Percentiles rank a stretch among this genome's conserved stretches.
Conservation (phyloP, 2,797 vertebrate genomes). For the Xenentodon cancila region DNA sequence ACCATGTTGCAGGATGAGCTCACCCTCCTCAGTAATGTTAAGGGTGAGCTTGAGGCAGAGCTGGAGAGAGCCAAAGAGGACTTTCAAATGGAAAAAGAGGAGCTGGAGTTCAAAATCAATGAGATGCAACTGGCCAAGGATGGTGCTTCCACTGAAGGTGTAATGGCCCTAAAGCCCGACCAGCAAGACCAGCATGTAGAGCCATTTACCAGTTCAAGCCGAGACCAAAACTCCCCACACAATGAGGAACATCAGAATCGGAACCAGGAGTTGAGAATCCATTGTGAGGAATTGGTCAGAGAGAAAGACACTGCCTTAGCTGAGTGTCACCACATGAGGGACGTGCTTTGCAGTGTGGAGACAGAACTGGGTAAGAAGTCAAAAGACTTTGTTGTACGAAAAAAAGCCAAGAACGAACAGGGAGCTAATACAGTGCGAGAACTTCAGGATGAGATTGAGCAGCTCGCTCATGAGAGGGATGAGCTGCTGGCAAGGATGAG, state of each 20-base stretch:
- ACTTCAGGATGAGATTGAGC: slow-evolving; percentile 82
- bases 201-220: neutral
- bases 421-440: slow-evolving; percentile 83
- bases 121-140: slow-evolving; percentile 91
- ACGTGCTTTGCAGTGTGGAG: slow-evolving; percentile 86
- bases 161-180: slow-evolving; percentile 50
- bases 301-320: slow-evolving; percentile 86
- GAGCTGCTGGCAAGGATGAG: slow-evolving; percentile 30
- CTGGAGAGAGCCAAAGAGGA: slow-evolving; percentile 88
- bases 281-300: slow-evolving; percentile 78
- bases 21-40: slow-evolving; percentile 90
- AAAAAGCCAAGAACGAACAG: slow-evolving; percentile 89
- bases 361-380: slow-evolving; percentile 88
- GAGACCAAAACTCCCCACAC: slow-evolving; percentile 25
- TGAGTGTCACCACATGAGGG: slow-evolving; percentile 85
- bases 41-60: slow-evolving; percentile 90
- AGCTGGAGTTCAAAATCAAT: slow-evolving; percentile 96
- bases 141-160: slow-evolving; percentile 59
- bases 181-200: slow-evolving; percentile 66
- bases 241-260: slow-evolving; percentile 48
- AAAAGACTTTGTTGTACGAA: slow-evolving; percentile 86
- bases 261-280: slow-evolving; percentile 81
- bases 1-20: slow-evolving; percentile 94
- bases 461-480: slow-evolving; percentile 62
- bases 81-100: slow-evolving; percentile 91